Base-by-base conservation (phyloP, 2,888 invertebrate genomes). In the Cephus pygmeus region DNA sequence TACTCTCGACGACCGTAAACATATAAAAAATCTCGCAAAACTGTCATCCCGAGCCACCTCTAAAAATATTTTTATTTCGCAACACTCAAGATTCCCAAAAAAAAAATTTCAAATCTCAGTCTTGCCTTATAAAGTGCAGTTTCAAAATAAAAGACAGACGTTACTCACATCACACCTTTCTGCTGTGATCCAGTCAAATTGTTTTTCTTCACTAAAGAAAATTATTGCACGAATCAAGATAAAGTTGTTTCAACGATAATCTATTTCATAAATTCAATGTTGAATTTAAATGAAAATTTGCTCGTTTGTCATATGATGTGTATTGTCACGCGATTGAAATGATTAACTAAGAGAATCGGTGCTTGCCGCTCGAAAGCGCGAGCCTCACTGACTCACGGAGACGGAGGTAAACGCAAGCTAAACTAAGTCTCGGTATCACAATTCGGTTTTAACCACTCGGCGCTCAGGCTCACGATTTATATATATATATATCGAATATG, bases 311-410 rank as follows among this genome's bases (percentile, higher is more conserved):
- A 9, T 56, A 23, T 2, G 23, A 1, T 23, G 23, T 56, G 23
- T 9, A 56, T 56, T 23, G 9, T 9, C 56, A 56, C 56, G 35
- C 71, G 79, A 71, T 76, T 69, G 31, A 23, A 77, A 77, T 69
- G 77, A 79, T 78, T 75, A 71, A 75, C 56, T 56, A 75, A 80
- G 77, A 80, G 77, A 80, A 78, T 77, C 80, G 82, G 85, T 90
- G 89, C 86, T 90, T 85, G 86, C 89, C 81, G 87, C 86, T 88
- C 87, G 90, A 87, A 90, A 89, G 90, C 90, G 86, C 89, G 87
- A 88, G 88, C 84, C 89, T 88, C 85, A 91, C 91, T 91, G 90
- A 87, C 85, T 87, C 85, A 83, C 83, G 84, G 81, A 79, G 81
- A 81, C 83, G 79, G 87, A 90, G 87, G 89, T 89, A 89, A 89